Conservation (phyloP, 2,113 vertebrate genomes). For the Rhagologus leucostigma region DNA sequence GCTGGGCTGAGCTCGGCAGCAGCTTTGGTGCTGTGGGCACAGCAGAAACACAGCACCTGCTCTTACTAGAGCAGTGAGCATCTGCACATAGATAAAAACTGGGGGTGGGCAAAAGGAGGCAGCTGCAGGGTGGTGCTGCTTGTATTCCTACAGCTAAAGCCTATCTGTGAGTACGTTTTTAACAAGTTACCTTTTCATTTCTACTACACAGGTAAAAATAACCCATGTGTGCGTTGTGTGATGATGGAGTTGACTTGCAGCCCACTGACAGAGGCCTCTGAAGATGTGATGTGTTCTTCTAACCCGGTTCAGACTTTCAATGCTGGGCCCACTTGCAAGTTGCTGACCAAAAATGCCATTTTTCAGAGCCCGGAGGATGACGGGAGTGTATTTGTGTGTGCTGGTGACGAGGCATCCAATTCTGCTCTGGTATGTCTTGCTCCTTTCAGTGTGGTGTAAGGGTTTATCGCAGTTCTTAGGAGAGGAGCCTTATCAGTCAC, state of each 20-base stretch:
- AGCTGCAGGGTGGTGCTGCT: neutral
- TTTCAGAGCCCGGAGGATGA: conserved; percentile 83
- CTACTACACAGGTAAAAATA: conserved; percentile 77
- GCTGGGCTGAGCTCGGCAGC: neutral
- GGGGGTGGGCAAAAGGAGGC: neutral
- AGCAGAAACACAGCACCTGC: neutral
- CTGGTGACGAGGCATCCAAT: conserved; percentile 89
- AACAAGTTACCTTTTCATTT: neutral
- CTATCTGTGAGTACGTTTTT: neutral
- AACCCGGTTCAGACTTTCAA: conserved; percentile 86
- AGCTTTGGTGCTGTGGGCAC: neutral
- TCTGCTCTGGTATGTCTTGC: conserved; percentile 81
- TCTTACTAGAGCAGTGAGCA: neutral
- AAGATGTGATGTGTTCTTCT: conserved; percentile 80
- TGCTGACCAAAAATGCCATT: conserved; percentile 92
- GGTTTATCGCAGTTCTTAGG: neutral
- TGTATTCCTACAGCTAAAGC: neutral
- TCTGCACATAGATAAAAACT: neutral
- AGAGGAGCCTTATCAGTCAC: neutral
- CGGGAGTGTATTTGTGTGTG: conserved; percentile 83
- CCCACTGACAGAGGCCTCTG: conserved; percentile 60
- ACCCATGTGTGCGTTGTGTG: conserved; percentile 82
- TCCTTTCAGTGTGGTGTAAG: neutral
- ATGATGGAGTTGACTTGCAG: conserved; percentile 86
- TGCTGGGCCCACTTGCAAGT: conserved; percentile 86